Conservation (phyloP, 2,888 invertebrate genomes). For the Drosophila nr. perissopoda region DNA sequence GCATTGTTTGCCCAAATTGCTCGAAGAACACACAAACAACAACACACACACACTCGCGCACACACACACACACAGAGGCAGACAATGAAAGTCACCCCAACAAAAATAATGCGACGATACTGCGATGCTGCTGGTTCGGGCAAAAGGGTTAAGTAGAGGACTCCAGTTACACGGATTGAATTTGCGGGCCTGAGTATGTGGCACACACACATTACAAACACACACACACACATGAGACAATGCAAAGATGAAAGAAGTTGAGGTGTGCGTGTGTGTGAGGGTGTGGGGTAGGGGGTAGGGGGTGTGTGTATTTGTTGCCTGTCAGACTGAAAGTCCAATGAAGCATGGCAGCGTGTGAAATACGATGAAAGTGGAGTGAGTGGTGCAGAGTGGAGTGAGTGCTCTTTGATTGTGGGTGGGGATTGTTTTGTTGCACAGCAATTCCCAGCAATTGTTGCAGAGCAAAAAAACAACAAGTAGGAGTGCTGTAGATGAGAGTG, state of each 20-base stretch:
- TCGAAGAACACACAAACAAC: conserved; percentile 36
- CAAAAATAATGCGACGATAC: conserved; percentile 34
- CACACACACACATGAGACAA: conserved; percentile 61
- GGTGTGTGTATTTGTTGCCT: conserved; percentile 2
- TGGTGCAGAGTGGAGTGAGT: conserved; percentile 3
- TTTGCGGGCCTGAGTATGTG: conserved; percentile 48
- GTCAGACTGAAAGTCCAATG: conserved; percentile 58
- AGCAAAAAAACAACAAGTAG: conserved; percentile 31
- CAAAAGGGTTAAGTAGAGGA: conserved; percentile 60
- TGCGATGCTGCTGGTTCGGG: conserved; percentile 47
- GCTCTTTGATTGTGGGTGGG: not conserved
- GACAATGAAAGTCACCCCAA: conserved; percentile 63
- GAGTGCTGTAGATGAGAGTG: not conserved
- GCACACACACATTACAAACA: conserved; percentile 24
- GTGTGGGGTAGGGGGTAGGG: no score
- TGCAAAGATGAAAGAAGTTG: conserved; percentile 23
- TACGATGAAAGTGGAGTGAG: conserved; percentile 30
- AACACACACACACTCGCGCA: conserved; percentile 5
- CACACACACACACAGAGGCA: not conserved
- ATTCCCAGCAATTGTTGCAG: conserved; percentile 71
- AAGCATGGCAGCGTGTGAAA: conserved; percentile 77
- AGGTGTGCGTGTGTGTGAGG: conserved; percentile 8
- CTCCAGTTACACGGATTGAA: conserved; percentile 62
- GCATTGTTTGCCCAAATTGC: conserved; percentile 72
- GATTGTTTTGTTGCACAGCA: conserved; percentile 18